phyloP scores from a whole-genome alignment of 37 sponge, comb jelly and placozoan genomes.

The Corticium candelabrum region DNA sequence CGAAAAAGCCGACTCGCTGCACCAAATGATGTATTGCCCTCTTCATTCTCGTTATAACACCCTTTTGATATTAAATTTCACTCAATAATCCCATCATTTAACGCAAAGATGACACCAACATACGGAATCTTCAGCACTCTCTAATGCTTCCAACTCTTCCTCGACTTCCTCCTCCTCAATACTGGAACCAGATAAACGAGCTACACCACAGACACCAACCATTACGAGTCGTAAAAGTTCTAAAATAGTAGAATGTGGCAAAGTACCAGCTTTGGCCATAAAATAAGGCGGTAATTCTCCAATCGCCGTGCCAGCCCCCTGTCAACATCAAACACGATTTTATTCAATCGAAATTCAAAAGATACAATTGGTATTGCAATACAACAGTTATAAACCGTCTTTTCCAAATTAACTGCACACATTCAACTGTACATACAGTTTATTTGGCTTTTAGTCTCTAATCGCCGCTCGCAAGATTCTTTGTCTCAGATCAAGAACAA shows the following conservation, averaged over 20 bases:
- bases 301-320: conserved; percentile 94
- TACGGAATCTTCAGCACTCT: neutral
- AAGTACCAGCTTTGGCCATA: conserved; percentile 91
- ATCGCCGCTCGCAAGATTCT: too few relatives aligned
- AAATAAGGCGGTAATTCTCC: conserved; percentile 99
- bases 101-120: too few relatives aligned
- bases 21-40: conserved; percentile 71
- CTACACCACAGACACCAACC: conserved; percentile 14
- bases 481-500: too few relatives aligned
- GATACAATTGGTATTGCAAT: neutral
- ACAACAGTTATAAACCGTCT: neutral
- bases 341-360: too few relatives aligned
- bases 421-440: too few relatives aligned
- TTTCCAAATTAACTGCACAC: neutral
- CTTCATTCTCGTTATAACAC: conserved; percentile 70
- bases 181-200: conserved; percentile 67
- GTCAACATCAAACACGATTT: neutral
- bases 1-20: conserved; percentile 85
- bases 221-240: neutral
- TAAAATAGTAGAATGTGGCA: neutral
- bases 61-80: too few relatives aligned
- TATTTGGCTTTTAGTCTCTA: too few relatives aligned
- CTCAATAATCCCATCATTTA: too few relatives aligned
- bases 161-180: conserved; percentile 73
- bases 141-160: conserved; percentile 23